These are phyloP conservation scores for Salticus scenicus DNA, from an alignment of 2,888 invertebrate species.

Conservation along the genomic window DNA sequence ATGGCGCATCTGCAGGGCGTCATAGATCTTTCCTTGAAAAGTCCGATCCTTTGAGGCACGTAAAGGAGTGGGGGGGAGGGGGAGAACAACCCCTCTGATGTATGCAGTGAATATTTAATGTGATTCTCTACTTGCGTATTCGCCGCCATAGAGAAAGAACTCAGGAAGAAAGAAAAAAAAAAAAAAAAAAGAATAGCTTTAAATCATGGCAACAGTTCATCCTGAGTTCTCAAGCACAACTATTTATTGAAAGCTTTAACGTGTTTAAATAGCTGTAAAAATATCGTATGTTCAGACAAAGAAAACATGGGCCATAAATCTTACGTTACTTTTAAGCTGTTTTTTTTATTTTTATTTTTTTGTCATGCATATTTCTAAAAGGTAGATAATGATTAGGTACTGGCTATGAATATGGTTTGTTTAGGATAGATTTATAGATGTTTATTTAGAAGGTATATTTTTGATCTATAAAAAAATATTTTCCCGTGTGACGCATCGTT, in stretches of 20 bases:
- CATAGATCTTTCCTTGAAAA: slow-evolving; percentile 40
- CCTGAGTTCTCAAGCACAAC: slow-evolving; percentile 28
- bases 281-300: neutral
- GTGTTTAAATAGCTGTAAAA: slow-evolving; percentile 67
- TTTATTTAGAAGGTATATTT: neutral
- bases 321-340: neutral
- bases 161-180: neutral
- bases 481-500: neutral
- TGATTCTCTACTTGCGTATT: slow-evolving; percentile 59
- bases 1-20: slow-evolving; percentile 52
- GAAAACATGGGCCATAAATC: slow-evolving; percentile 6
- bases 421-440: neutral
- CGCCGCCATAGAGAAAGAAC: slow-evolving; percentile 39
- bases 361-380: slow-evolving; percentile 8
- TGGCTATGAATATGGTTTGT: neutral
- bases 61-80: slow-evolving; percentile 11
- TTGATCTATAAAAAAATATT: neutral
- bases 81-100: slow-evolving; percentile 31
- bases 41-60: neutral
- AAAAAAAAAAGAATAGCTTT: slow-evolving; percentile 45
- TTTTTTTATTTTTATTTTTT: too few species aligned
- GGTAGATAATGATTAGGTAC: neutral
- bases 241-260: slow-evolving; percentile 53
- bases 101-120: slow-evolving; percentile 67
- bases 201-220: slow-evolving; percentile 55